phyloP scores from a whole-genome alignment of 2,888 invertebrate species.

The Sarcophaga variegata region DNA sequence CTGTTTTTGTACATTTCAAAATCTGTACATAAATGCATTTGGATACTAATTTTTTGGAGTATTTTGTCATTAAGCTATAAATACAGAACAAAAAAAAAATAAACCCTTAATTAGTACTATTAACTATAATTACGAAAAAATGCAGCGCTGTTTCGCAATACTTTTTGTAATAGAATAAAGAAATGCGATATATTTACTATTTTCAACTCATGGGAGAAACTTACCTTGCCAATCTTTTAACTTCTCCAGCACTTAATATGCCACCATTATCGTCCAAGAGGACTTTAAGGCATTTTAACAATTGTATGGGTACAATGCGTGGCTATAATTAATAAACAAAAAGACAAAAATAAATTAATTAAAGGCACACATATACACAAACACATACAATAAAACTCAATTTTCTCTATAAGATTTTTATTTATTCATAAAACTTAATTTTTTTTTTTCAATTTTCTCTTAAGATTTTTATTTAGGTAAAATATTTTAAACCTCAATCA shows the following conservation, averaged over 20 bases:
- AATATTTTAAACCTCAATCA: background rate
- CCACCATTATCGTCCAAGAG: conserved; percentile 92
- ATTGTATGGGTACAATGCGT: conserved; percentile 94
- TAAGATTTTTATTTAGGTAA: conserved; percentile 25
- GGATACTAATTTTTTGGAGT: conserved; percentile 96
- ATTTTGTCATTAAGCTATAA: conserved; percentile 96
- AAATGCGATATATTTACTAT: too few relatives aligned
- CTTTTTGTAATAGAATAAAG: conserved; percentile 52
- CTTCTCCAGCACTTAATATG: conserved; percentile 93
- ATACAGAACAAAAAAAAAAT: conserved; percentile 69
- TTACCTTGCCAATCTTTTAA: conserved; percentile 93
- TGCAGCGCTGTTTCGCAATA: conserved; percentile 39
- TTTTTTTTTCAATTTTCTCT: conserved; percentile 1
- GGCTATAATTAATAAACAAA: conserved; percentile 86
- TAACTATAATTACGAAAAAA: conserved; percentile 10
- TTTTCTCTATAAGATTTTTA: background rate
- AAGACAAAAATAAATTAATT: conserved; percentile 53
- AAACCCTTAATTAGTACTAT: conserved; percentile 1
- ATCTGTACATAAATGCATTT: conserved; percentile 98
- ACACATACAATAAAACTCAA: conserved; percentile 50
- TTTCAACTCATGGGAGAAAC: conserved; percentile 74
- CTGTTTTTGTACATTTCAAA: conserved; percentile 91
- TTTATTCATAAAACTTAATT: background rate
- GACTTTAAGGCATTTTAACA: conserved; percentile 94
- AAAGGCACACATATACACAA: background rate